Percentiles rank a stretch among this genome's conserved stretches.
Evolutionary conservation across 2,797 vertebrate species (phyloP).

Genomic region (Melanotaenia boesemani): DNA sequence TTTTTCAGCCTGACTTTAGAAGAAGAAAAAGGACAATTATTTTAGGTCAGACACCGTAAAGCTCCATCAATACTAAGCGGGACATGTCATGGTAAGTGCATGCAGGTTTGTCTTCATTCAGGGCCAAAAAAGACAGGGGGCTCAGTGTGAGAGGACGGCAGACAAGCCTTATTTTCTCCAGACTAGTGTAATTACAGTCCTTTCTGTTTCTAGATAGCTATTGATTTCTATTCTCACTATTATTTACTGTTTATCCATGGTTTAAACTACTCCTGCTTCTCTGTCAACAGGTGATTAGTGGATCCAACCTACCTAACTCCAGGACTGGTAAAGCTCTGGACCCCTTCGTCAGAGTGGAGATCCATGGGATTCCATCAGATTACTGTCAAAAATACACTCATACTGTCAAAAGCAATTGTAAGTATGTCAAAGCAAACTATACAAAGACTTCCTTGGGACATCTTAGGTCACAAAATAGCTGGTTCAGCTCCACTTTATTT

Average conservation of each 20-base stretch:
- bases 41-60: constrained; percentile 54
- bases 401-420: constrained; percentile 86
- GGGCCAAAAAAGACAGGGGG: constrained; percentile 23
- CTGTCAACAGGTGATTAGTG: constrained; percentile 86
- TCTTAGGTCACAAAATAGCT: background rate
- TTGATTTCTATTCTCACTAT: constrained; percentile 12
- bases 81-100: constrained; percentile 67
- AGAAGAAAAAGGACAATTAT: constrained; percentile 43
- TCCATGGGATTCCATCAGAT: constrained; percentile 84
- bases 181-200: constrained; percentile 53
- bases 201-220: constrained; percentile 9
- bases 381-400: constrained; percentile 78
- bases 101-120: constrained; percentile 76
- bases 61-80: constrained; percentile 54
- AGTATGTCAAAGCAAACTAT: constrained; percentile 38
- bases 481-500: constrained; percentile 17
- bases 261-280: constrained; percentile 4
- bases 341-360: constrained; percentile 85
- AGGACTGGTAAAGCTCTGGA: constrained; percentile 68
- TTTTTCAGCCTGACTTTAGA: constrained; percentile 22
- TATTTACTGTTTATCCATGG: constrained; percentile 4
- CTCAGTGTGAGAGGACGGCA: constrained; percentile 63
- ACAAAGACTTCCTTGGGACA: background rate
- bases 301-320: constrained; percentile 73
- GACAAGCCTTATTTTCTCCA: constrained; percentile 59